Evolutionary conservation across 1,140 invertebrate genomes (phyloP).

Genomic region (Eurytemora carolleeae): DNA sequence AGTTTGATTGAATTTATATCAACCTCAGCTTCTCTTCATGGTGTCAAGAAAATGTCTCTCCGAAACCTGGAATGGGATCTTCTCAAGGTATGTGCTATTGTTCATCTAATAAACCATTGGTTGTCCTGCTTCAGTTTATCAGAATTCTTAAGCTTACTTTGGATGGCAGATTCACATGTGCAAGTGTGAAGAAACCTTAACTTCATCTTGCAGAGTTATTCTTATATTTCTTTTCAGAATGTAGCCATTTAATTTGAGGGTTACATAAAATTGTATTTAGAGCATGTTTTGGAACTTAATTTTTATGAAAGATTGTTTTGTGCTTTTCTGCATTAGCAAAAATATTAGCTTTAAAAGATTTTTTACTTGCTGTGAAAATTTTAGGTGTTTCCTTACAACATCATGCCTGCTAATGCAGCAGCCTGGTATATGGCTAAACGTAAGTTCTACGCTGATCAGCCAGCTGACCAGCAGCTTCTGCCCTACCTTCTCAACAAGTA

Average conservation of each 20-base stretch:
- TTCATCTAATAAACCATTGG: too few species aligned
- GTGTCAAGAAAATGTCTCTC: neutral
- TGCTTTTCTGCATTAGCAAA: neutral
- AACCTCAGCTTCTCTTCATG: constrained; percentile 5
- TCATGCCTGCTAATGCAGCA: constrained; percentile 10
- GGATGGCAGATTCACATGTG: too few species aligned
- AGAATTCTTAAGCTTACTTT: too few species aligned
- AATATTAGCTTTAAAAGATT: neutral
- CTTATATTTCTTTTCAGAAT: neutral
- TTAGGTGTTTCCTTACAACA: constrained; percentile 6
- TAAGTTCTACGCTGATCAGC: neutral
- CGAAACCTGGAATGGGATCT: constrained; percentile 1
- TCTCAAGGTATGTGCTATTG: neutral
- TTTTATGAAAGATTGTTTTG: neutral
- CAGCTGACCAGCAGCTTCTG: neutral
- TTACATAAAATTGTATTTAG: neutral
- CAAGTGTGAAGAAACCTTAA: neutral
- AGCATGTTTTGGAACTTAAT: neutral
- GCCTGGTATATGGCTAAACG: constrained; percentile 12
- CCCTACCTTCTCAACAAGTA: constrained; percentile 8
- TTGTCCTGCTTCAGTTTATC: too few species aligned
- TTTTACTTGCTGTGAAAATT: neutral
- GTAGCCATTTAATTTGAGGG: neutral
- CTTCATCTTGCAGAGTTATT: neutral
- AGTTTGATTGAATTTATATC: constrained; percentile 4